phyloP scores from a whole-genome alignment of 2,797 vertebrate genomes.

The Oryzias sinensis region DNA sequence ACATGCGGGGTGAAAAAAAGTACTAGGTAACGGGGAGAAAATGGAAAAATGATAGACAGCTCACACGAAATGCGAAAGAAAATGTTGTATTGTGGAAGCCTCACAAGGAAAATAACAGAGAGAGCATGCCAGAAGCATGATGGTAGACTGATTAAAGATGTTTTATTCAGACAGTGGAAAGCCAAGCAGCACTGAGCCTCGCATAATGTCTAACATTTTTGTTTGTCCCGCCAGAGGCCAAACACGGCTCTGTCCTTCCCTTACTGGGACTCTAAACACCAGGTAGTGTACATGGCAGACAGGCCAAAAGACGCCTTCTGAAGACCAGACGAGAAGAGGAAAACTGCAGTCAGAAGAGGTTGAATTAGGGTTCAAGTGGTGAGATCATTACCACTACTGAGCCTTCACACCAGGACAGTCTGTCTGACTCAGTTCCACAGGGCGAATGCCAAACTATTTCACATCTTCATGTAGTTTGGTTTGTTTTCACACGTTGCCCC shows the following conservation, averaged over 20 bases:
- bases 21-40: conserved; percentile 59
- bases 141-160: conserved; percentile 78
- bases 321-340: conserved; percentile 40
- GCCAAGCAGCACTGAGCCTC: conserved; percentile 49
- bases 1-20: conserved; percentile 59
- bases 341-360: conserved; percentile 19
- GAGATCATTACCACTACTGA: conserved; percentile 61
- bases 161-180: conserved; percentile 67
- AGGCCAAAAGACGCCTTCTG: conserved; percentile 58
- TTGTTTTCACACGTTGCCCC: too few relatives aligned
- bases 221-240: conserved; percentile 70
- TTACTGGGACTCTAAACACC: conserved; percentile 61
- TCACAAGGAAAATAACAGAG: conserved; percentile 55
- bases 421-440: too few relatives aligned
- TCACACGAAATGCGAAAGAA: conserved; percentile 42
- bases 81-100: conserved; percentile 52
- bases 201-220: conserved; percentile 68
- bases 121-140: conserved; percentile 64
- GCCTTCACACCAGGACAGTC: conserved; percentile 32
- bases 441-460: too few relatives aligned
- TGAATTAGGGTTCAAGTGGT: conserved; percentile 54
- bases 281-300: conserved; percentile 52
- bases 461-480: too few relatives aligned
- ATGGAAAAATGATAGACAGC: conserved; percentile 61
- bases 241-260: conserved; percentile 64